Conservation (phyloP, 2,888 invertebrate species). For the Agrotis clavis region DNA sequence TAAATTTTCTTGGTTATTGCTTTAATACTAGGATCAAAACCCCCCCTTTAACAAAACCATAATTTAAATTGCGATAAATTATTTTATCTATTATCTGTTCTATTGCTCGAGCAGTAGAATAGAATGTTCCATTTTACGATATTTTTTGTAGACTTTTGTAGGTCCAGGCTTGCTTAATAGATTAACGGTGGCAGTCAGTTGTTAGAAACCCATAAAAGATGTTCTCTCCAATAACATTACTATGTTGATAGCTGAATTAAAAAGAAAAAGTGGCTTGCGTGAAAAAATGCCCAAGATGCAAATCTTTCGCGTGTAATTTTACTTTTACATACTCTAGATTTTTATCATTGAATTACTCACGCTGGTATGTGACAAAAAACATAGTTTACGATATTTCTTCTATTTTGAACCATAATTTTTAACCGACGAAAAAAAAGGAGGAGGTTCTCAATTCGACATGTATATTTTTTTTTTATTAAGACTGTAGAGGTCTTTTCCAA, state of each 20-base stretch:
- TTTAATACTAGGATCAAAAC: background rate
- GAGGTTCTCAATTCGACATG: no score
- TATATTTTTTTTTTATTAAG: no score
- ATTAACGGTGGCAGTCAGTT: background rate
- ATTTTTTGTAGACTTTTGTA: no score
- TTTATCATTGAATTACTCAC: conserved; percentile 26
- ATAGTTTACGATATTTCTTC: background rate
- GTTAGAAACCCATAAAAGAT: conserved; percentile 5
- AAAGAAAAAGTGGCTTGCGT: conserved; percentile 51
- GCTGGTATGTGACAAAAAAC: background rate
- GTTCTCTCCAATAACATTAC: background rate
- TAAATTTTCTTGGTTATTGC: conserved; percentile 1
- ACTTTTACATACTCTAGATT: conserved; percentile 42
- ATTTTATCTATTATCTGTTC: no score
- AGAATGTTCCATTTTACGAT: no score
- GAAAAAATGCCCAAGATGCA: conserved; percentile 41
- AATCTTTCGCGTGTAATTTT: conserved; percentile 29
- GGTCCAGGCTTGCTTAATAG: background rate
- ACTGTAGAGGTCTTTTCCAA: background rate
- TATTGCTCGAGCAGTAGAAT: no score
- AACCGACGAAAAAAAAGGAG: no score
- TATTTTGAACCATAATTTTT: background rate
- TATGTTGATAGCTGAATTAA: conserved; percentile 18
- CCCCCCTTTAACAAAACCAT: no score
- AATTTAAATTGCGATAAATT: no score